These are phyloP conservation scores for Colinus virginianus DNA, from an alignment of 2,113 vertebrate species.

Conservation along the genomic window DNA sequence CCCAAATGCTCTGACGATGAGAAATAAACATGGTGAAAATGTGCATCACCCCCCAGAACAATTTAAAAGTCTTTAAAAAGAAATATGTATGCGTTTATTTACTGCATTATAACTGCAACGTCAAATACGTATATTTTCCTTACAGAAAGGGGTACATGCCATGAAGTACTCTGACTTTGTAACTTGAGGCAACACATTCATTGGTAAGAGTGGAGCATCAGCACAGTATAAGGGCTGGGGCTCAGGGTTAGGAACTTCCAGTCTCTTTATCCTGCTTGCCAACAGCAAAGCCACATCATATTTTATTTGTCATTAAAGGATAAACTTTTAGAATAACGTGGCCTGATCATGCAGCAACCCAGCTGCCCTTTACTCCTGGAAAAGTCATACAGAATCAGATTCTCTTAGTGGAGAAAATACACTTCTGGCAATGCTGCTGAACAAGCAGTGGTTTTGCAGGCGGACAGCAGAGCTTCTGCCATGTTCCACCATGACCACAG, in stretches of 20 bases:
- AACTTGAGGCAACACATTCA: not conserved
- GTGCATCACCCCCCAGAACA: not conserved
- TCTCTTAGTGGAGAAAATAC: constrained; percentile 1
- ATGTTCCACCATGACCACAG: not conserved
- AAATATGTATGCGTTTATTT: constrained; percentile 52
- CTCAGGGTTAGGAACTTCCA: constrained; percentile 32
- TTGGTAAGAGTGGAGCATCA: not conserved
- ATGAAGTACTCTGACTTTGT: constrained; percentile 25
- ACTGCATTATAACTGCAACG: not conserved
- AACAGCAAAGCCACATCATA: constrained; percentile 28
- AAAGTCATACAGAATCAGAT: not conserved
- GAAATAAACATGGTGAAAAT: not conserved
- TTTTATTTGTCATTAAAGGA: not conserved
- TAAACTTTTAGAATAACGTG: constrained; percentile 1
- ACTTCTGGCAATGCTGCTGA: not conserved
- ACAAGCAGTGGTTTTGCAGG: constrained; percentile 39
- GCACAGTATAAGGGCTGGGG: not conserved
- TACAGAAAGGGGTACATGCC: constrained; percentile 44
- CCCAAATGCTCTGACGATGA: not conserved
- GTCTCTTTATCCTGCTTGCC: constrained; percentile 17
- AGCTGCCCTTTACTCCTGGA: not conserved
- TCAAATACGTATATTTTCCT: constrained; percentile 9
- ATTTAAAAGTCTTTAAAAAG: constrained; percentile 45
- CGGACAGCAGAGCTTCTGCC: constrained; percentile 33
- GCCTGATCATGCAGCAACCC: not conserved